Evolutionary conservation across 37 sponge, comb jelly and placozoan species (phyloP).

Genomic region (Spongilla lacustris): DNA sequence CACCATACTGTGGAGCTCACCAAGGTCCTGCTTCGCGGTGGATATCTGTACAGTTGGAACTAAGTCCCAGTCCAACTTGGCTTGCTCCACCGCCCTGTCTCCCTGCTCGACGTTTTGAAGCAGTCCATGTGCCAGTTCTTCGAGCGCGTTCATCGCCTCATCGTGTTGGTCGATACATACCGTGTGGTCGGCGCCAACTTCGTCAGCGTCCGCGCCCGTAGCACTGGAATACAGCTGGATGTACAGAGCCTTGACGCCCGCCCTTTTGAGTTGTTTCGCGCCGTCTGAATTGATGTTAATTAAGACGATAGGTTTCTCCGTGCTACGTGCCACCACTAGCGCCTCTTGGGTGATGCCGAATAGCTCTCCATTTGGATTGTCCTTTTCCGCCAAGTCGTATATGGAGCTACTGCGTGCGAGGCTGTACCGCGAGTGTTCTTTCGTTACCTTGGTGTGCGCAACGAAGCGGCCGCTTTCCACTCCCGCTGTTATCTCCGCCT

Average conservation of each 20-base stretch:
- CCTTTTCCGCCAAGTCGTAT: slow-evolving; percentile 24
- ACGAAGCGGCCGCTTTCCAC: slow-evolving; percentile 59
- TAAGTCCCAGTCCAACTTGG: slow-evolving; percentile 54
- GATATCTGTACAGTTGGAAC: slow-evolving; percentile 51
- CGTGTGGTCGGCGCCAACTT: slow-evolving; percentile 23
- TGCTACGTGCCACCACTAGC: slow-evolving; percentile 36
- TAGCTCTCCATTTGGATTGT: slow-evolving; percentile 20
- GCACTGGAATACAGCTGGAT: slow-evolving; percentile 18
- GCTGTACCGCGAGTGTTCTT: not conserved
- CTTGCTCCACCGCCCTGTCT: not conserved
- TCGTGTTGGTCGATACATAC: slow-evolving; percentile 30
- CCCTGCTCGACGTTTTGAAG: slow-evolving; percentile 8
- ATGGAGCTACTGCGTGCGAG: not conserved
- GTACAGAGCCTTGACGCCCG: slow-evolving; percentile 33
- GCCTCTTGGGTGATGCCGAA: slow-evolving; percentile 67
- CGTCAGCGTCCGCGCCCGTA: not conserved
- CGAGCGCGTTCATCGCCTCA: slow-evolving; percentile 26
- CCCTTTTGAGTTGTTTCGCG: slow-evolving; percentile 58
- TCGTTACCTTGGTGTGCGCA: slow-evolving; percentile 36
- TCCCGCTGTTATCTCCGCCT: slow-evolving; percentile 18
- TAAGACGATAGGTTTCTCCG: slow-evolving; percentile 62
- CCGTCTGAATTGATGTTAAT: slow-evolving; percentile 55
- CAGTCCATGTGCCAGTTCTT: slow-evolving; percentile 18
- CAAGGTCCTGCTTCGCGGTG: not conserved
- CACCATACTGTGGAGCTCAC: slow-evolving; percentile 10